Percentiles rank a stretch among this genome's conserved stretches.
These are phyloP conservation scores for Tetramorium alpestre DNA, from an alignment of 1,140 invertebrate genomes.

Conservation along the genomic window DNA sequence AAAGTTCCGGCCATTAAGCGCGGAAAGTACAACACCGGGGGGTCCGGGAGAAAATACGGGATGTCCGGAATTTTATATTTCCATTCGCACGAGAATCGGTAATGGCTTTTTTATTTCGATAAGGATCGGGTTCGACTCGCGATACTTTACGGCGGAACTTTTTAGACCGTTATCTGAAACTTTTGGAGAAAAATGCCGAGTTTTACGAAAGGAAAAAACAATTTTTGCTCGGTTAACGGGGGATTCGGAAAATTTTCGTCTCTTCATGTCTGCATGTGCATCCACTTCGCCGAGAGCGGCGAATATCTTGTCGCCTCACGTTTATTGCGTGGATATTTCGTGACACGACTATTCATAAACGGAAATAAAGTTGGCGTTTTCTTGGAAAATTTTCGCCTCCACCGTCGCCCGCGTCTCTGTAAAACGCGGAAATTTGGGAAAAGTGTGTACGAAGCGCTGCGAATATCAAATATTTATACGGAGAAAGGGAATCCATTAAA, in stretches of 20 bases:
- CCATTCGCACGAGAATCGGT: neutral
- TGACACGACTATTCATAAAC: constrained; percentile 14
- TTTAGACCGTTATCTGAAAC: neutral
- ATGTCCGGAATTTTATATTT: neutral
- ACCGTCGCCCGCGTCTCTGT: neutral
- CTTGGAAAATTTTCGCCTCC: neutral
- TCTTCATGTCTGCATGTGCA: constrained; percentile 10
- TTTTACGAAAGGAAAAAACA: neutral
- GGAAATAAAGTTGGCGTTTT: constrained; percentile 35
- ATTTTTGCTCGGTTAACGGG: neutral
- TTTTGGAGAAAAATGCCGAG: neutral
- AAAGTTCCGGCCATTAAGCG: neutral
- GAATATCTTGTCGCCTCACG: constrained; percentile 7
- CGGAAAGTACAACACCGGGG: neutral
- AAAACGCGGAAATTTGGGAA: neutral
- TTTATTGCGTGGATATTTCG: constrained; percentile 9
- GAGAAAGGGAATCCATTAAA: neutral
- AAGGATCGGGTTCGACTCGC: constrained; percentile 4
- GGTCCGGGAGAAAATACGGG: constrained; percentile 5
- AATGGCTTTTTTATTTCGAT: constrained; percentile 28
- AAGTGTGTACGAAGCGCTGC: neutral
- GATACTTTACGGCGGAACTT: constrained; percentile 8
- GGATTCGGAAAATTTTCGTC: neutral
- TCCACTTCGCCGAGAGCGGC: neutral
- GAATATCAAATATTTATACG: constrained; percentile 8